Percentiles rank a stretch among this genome's conserved stretches.
Evolutionary conservation across 2,797 vertebrate genomes (phyloP).

Genomic region (Acanthurus leucopareius): DNA sequence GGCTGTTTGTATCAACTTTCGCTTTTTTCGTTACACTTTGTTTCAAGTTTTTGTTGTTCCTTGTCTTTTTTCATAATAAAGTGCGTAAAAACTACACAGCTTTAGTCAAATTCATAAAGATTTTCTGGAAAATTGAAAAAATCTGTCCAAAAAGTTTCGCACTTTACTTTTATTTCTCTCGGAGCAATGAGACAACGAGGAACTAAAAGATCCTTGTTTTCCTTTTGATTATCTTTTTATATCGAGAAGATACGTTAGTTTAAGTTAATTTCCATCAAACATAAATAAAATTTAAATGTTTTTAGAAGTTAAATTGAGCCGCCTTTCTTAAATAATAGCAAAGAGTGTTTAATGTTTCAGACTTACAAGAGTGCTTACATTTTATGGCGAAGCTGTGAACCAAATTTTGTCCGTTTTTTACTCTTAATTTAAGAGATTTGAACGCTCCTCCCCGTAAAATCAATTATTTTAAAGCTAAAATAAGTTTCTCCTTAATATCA

Average conservation of each 20-base stretch:
- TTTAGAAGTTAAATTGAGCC: background rate
- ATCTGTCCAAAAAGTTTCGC: background rate
- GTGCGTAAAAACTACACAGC: background rate
- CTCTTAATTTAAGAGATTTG: background rate
- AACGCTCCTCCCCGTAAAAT: background rate
- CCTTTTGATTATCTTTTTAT: background rate
- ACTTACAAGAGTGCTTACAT: background rate
- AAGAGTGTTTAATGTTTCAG: background rate
- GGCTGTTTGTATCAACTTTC: background rate
- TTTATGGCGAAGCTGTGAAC: background rate
- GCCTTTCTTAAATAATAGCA: background rate
- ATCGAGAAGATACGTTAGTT: background rate
- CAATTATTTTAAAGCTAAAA: background rate
- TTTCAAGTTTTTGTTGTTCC: background rate
- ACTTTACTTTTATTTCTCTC: background rate
- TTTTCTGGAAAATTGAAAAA: background rate
- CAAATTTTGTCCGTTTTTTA: background rate
- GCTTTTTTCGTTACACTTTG: background rate
- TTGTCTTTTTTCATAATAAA: background rate
- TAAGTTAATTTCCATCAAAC: background rate
- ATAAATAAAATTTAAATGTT: background rate
- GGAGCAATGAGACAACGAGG: background rate
- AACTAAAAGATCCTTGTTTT: background rate
- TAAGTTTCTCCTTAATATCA: background rate
- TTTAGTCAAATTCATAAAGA: accelerated